Evolutionary conservation across 2,113 vertebrate species (phyloP).

Genomic region (Coptodon bakossiorum): DNA sequence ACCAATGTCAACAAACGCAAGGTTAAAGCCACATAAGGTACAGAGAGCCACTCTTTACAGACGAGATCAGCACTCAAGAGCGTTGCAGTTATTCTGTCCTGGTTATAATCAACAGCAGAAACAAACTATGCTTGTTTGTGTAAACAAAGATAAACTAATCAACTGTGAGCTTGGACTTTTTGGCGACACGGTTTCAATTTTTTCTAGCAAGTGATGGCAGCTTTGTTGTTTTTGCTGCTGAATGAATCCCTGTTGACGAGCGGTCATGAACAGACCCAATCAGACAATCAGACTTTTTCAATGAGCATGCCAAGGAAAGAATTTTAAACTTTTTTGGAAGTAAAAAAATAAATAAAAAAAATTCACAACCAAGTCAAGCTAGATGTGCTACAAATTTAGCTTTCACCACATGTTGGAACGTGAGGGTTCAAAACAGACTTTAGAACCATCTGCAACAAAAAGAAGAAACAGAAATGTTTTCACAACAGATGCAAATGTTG

Average conservation of each 20-base stretch:
- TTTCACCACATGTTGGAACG: not conserved
- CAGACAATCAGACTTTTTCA: not conserved
- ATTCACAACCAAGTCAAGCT: not conserved
- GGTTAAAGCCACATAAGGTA: not conserved
- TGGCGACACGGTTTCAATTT: not conserved
- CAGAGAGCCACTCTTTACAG: not conserved
- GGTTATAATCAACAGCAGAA: not conserved
- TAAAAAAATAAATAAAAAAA: not conserved
- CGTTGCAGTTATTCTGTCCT: not conserved
- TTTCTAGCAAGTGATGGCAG: not conserved
- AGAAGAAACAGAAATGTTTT: not conserved
- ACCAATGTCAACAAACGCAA: conserved; percentile 17
- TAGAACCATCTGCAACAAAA: not conserved
- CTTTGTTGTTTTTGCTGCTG: not conserved
- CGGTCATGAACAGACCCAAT: not conserved
- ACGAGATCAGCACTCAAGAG: not conserved
- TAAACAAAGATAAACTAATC: not conserved
- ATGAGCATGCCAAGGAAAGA: not conserved
- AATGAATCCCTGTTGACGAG: not conserved
- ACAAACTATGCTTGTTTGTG: not conserved
- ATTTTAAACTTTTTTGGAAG: not conserved
- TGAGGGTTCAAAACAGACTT: not conserved
- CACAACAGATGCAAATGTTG: not conserved
- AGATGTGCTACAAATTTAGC: not conserved
- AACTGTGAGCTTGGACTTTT: not conserved